These are phyloP conservation scores for Emmelina monodactyla DNA, from an alignment of 2,888 invertebrate species.

Conservation along the genomic window DNA sequence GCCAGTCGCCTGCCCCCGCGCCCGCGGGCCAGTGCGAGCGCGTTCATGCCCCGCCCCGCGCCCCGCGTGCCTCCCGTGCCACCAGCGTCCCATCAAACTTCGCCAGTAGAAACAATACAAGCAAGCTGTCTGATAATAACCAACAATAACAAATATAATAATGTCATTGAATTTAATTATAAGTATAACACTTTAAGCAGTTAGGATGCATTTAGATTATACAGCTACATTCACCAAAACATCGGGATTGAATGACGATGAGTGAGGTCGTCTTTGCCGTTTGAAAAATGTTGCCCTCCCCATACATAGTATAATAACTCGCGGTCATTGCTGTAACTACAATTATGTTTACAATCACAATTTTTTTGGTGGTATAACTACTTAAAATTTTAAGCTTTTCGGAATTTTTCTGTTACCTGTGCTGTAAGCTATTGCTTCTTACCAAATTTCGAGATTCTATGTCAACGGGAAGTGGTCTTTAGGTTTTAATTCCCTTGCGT, in stretches of 20 bases:
- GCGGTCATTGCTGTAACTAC: conserved; percentile 1
- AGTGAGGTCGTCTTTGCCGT: conserved; percentile 5
- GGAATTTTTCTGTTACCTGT: too few relatives aligned
- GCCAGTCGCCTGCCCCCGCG: conserved; percentile 3
- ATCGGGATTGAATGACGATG: conserved; percentile 2
- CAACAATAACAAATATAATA: background rate
- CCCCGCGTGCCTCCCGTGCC: conserved; percentile 2
- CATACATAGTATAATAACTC: conserved; percentile 4
- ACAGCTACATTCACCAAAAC: background rate
- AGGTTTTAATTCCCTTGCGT: too few relatives aligned
- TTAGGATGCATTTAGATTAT: background rate
- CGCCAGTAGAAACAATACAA: background rate
- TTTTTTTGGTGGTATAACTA: background rate
- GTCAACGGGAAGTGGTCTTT: too few relatives aligned
- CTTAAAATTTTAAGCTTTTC: background rate
- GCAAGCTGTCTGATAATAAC: background rate
- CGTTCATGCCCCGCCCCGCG: conserved; percentile 3
- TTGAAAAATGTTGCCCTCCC: conserved; percentile 6
- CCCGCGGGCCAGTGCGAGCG: conserved; percentile 3
- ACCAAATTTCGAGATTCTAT: too few relatives aligned
- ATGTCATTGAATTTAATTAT: background rate
- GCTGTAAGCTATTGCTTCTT: too few relatives aligned
- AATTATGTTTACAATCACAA: background rate
- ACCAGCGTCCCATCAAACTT: background rate
- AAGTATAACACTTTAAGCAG: background rate